Percentiles rank a stretch among this genome's conserved stretches.
Conservation (phyloP, 2,113 vertebrate genomes). For the Cacatua alba region DNA sequence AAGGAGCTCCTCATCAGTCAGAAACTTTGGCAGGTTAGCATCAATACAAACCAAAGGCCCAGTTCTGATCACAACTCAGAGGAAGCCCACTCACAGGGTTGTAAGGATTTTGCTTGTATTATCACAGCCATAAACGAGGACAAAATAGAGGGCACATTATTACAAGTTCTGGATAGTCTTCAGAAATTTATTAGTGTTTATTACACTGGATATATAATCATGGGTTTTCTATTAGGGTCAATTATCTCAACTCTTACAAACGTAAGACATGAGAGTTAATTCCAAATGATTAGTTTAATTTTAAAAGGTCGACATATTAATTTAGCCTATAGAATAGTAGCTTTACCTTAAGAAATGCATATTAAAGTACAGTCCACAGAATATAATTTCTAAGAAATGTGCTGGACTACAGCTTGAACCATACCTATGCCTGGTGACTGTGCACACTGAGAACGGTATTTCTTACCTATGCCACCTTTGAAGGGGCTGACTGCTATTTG, state of each 20-base stretch:
- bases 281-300: background rate
- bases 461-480: background rate
- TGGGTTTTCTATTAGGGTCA: background rate
- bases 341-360: background rate
- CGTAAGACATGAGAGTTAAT: background rate
- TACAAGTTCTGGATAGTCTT: background rate
- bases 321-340: background rate
- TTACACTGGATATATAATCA: background rate
- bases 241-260: background rate
- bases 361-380: background rate
- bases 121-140: background rate
- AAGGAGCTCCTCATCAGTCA: background rate
- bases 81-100: background rate
- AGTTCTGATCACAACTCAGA: background rate
- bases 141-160: background rate
- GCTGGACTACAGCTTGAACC: background rate
- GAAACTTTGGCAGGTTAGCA: background rate
- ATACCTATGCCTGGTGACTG: background rate
- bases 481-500: background rate
- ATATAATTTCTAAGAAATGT: background rate
- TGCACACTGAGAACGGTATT: background rate
- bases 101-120: background rate
- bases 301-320: background rate
- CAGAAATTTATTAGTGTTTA: background rate
- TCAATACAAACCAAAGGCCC: background rate